Evolutionary conservation across 2,797 vertebrate species (phyloP).

Genomic region (Meda fulgida): DNA sequence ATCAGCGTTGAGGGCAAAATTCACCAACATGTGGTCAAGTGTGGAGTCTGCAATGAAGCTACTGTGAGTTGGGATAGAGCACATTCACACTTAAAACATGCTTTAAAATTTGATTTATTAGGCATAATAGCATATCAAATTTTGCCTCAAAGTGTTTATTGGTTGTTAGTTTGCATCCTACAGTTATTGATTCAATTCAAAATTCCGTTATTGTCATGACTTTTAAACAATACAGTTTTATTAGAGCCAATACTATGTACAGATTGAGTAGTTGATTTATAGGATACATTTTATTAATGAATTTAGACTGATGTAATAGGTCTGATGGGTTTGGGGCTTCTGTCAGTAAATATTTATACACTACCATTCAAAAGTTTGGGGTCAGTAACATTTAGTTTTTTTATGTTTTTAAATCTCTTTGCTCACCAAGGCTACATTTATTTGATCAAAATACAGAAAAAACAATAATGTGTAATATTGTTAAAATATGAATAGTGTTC

Average conservation of each 20-base stretch:
- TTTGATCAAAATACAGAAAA: background rate
- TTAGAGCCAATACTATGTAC: background rate
- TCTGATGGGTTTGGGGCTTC: background rate
- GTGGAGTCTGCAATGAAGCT: slow-evolving; percentile 91
- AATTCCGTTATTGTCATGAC: background rate
- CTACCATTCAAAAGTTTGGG: background rate
- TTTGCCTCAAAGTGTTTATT: background rate
- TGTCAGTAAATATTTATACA: background rate
- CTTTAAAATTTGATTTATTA: background rate
- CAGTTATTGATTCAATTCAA: background rate
- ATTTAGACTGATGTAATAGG: background rate
- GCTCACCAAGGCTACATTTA: background rate
- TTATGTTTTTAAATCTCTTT: background rate
- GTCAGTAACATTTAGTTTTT: background rate
- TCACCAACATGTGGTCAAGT: slow-evolving; percentile 91
- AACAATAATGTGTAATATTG: background rate
- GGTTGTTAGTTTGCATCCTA: background rate
- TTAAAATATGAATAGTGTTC: background rate
- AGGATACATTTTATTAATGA: no score
- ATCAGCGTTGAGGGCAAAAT: slow-evolving; percentile 90
- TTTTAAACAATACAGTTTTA: background rate
- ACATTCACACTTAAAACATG: background rate
- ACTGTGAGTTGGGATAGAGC: slow-evolving; percentile 79
- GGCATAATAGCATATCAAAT: background rate
- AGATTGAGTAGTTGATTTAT: background rate